Percentiles rank a stretch among this genome's conserved stretches.
These are phyloP conservation scores for Rhagoletis pomonella DNA, from an alignment of 1,140 invertebrate species.

Conservation along the genomic window DNA sequence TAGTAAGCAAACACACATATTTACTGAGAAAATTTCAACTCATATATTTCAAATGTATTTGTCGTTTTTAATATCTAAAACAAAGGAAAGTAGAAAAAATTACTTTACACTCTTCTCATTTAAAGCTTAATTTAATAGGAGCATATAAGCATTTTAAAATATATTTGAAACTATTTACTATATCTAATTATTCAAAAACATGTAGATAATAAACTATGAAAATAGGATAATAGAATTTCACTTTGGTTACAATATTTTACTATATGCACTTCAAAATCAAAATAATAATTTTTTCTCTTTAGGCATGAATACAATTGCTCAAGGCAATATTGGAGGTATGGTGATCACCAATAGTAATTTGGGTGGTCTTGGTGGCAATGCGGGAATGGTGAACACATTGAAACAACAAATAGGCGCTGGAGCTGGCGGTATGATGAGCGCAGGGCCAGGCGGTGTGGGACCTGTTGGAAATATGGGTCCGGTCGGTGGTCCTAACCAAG, in stretches of 20 bases:
- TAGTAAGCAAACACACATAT: too few species aligned
- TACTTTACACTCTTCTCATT: too few species aligned
- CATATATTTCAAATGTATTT: too few species aligned
- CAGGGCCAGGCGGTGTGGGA: constrained; percentile 67
- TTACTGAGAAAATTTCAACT: too few species aligned
- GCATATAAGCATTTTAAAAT: too few species aligned
- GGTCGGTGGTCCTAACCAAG: constrained; percentile 69
- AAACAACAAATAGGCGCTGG: constrained; percentile 80
- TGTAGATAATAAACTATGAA: not conserved
- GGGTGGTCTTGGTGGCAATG: constrained; percentile 75
- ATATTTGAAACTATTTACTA: too few species aligned
- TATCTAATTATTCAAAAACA: not conserved
- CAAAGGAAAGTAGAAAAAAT: too few species aligned
- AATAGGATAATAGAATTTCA: too few species aligned
- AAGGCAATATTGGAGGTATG: constrained; percentile 79
- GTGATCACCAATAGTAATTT: constrained; percentile 83
- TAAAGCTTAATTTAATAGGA: too few species aligned
- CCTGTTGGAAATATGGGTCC: constrained; percentile 62
- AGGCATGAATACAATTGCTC: constrained; percentile 80
- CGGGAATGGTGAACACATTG: constrained; percentile 69
- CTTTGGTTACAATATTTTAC: too few species aligned
- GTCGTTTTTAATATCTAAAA: too few species aligned
- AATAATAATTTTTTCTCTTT: not conserved
- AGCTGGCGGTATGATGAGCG: constrained; percentile 75
- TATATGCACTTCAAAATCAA: too few species aligned